Conservation (phyloP, 2,113 vertebrate species). For the Pygoscelis adeliae region DNA sequence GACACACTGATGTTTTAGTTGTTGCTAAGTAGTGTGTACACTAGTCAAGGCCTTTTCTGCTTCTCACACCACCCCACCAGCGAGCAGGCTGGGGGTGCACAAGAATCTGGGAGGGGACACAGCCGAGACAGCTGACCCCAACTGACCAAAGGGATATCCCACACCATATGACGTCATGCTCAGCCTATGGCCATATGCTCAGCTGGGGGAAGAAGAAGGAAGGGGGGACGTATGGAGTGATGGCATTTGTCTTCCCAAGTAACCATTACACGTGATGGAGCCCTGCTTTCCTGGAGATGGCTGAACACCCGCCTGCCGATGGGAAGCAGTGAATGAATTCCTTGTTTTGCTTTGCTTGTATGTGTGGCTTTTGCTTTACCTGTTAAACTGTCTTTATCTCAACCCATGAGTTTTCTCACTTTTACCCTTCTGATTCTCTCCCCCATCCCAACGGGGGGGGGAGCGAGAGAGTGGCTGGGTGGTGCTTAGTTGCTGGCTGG, state of each 20-base stretch:
- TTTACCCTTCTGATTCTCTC: not conserved
- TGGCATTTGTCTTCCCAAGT: not conserved
- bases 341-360: not conserved
- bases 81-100: not conserved
- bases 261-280: accelerated
- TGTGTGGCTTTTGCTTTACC: not conserved
- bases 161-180: not conserved
- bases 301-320: not conserved
- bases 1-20: not conserved
- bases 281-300: not conserved
- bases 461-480: not conserved
- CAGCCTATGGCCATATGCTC: not conserved
- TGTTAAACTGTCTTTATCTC: not conserved
- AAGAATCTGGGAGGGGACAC: not conserved
- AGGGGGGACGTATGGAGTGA: not conserved
- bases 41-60: not conserved
- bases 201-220: not conserved
- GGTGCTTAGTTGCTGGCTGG: not conserved
- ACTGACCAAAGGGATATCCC: not conserved
- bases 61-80: not conserved
- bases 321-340: not conserved
- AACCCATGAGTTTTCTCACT: not conserved
- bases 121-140: not conserved
- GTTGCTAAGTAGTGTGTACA: not conserved
- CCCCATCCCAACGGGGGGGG: not conserved